Evolutionary conservation across 30 jellyfish, hydroid and myxozoan species (phyloP).

Genomic region (Sanderia malayensis): DNA sequence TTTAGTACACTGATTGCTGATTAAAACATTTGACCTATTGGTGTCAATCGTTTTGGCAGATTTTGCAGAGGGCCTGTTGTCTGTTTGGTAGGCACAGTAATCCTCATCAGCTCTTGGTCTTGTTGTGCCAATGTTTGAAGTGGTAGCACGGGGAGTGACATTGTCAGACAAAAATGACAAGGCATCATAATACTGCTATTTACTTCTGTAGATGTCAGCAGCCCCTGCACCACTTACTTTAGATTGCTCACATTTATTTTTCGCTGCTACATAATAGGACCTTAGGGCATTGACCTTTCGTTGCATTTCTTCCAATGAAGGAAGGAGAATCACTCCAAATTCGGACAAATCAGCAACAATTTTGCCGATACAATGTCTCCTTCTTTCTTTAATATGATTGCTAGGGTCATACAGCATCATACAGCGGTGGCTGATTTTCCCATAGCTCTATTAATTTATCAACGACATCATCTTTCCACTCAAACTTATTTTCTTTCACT

Average conservation of each 20-base stretch:
- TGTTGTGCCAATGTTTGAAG: slow-evolving; percentile 27
- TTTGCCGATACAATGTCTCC: too few species aligned
- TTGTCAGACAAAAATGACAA: slow-evolving; percentile 41
- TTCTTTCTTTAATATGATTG: too few species aligned
- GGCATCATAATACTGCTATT: slow-evolving; percentile 34
- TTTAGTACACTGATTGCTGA: slow-evolving; percentile 10
- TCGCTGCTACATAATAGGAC: slow-evolving; percentile 25
- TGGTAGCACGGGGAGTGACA: slow-evolving; percentile 43
- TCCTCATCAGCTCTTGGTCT: slow-evolving; percentile 33
- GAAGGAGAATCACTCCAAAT: slow-evolving; percentile 12
- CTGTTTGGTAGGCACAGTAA: slow-evolving; percentile 22
- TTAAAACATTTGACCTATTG: slow-evolving; percentile 13
- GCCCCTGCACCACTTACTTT: slow-evolving; percentile 50
- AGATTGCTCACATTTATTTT: slow-evolving; percentile 20
- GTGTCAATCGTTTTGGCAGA: slow-evolving; percentile 5
- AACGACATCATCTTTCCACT: slow-evolving; percentile 34
- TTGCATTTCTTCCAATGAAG: slow-evolving; percentile 19
- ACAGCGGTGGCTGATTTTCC: slow-evolving; percentile 44
- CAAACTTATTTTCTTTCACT: slow-evolving; percentile 2
- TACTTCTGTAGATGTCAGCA: slow-evolving; percentile 19
- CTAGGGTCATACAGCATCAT: too few species aligned
- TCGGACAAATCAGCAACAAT: slow-evolving; percentile 17
- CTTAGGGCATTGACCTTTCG: slow-evolving; percentile 34
- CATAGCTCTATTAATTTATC: slow-evolving; percentile 26
- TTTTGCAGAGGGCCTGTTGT: slow-evolving; percentile 11